These are phyloP conservation scores for Limnodromus scolopaceus DNA, from an alignment of 2,797 vertebrate species.

Conservation along the genomic window DNA sequence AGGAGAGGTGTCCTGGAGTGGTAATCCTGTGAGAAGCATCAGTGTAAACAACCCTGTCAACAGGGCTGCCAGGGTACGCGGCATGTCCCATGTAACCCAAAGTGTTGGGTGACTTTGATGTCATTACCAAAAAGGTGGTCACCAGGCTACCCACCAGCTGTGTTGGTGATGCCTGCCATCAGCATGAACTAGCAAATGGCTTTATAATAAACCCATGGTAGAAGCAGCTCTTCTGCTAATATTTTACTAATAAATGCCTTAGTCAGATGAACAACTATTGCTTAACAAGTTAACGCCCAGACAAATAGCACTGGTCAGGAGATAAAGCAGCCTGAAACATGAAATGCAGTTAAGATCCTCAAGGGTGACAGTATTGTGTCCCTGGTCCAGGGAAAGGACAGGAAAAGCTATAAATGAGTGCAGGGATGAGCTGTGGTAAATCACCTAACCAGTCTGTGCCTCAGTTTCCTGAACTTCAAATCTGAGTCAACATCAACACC, in stretches of 20 bases:
- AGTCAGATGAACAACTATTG: background rate
- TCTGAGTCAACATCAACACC: background rate
- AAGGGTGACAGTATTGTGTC: background rate
- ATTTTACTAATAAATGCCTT: background rate
- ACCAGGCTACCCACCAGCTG: rapidly evolving
- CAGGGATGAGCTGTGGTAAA: background rate
- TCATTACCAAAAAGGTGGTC: background rate
- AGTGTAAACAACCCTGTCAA: rapidly evolving
- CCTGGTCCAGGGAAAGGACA: background rate
- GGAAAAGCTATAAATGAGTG: background rate
- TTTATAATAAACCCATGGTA: background rate
- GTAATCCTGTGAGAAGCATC: background rate
- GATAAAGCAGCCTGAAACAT: background rate
- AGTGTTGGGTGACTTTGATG: background rate
- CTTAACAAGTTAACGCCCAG: background rate
- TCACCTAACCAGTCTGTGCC: background rate
- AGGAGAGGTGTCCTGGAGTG: background rate
- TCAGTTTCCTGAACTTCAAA: background rate
- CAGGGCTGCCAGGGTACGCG: rapidly evolving
- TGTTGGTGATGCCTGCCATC: background rate
- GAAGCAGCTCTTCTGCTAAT: background rate
- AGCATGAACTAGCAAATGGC: rapidly evolving
- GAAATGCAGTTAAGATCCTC: background rate
- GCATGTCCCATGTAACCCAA: background rate
- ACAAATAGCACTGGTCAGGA: background rate